Evolutionary conservation across 2,888 invertebrate species (phyloP).

Genomic region (Agonum fuliginosum): DNA sequence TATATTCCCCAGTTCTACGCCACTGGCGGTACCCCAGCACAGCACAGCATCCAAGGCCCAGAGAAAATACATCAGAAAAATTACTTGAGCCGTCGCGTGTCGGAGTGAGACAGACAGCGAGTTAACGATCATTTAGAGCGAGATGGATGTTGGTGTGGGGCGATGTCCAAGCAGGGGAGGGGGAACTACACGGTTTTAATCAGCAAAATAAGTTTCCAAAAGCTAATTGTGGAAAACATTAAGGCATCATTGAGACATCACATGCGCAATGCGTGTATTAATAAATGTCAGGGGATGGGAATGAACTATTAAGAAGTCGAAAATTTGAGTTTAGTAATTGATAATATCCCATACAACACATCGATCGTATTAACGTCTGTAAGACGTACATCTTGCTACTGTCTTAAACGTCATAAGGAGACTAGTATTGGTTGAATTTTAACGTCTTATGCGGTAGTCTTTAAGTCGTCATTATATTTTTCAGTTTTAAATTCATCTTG

Average conservation of each 20-base stretch:
- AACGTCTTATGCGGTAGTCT: too few species aligned
- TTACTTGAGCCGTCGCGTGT: conserved; percentile 46
- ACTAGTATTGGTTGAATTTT: too few species aligned
- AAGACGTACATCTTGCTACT: too few species aligned
- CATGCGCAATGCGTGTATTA: background rate
- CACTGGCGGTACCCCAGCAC: background rate
- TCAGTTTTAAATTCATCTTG: too few species aligned
- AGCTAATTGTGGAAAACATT: conserved; percentile 57
- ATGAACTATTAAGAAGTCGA: too few species aligned
- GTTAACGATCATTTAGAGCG: conserved; percentile 56
- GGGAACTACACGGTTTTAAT: conserved; percentile 51
- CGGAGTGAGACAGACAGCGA: conserved; percentile 24
- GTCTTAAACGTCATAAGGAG: too few species aligned
- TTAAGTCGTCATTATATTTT: background rate
- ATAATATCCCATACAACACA: too few species aligned
- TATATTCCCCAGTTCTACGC: background rate
- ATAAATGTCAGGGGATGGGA: background rate
- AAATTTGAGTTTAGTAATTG: too few species aligned
- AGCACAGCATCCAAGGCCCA: conserved; percentile 38
- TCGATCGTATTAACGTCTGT: too few species aligned
- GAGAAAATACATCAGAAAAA: conserved; percentile 59
- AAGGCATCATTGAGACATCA: conserved; percentile 38
- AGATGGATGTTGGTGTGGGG: background rate
- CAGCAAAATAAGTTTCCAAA: conserved; percentile 56
- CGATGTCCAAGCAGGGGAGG: background rate